Base-by-base conservation (phyloP, 1,140 invertebrate genomes). In the Trachymyrmex septentrionalis region DNA sequence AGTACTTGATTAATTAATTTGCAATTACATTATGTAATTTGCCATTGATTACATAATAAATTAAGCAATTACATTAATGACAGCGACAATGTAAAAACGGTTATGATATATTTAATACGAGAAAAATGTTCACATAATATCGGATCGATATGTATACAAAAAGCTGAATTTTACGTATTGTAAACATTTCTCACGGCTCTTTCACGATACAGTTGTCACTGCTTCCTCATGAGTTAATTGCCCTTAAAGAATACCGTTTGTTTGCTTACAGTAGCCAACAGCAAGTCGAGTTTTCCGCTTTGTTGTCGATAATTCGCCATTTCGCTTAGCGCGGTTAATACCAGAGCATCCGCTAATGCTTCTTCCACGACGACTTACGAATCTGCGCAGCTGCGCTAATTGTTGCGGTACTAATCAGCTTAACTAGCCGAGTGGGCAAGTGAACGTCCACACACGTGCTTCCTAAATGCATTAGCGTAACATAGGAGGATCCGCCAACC, bases 331-430 rank as follows among this genome's bases (percentile, higher is more conserved):
- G n/a, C 38, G 57, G 80, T 82, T 82, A 72, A 73, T 59, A 50
- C 80, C 38, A 34, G 44, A 19, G 67, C 55, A 82, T 73, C 9
- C 67, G 55, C n/a, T 82, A 82, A 82, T 84, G 53, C 80, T 57
- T 34, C 69, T 84, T 84, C 69, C 69, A 24, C 69, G 69, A 73
- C 80, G 69, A 84, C 80, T 84, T 84, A 84, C 80, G 69, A 84
- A 84, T 84, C 55, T 73, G 55, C 80, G 69, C 55, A 84, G 69
- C 80, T 84, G 80, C 69, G 55, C 80, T 84, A 84, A 84, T 84
- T 84, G 80, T 73, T 84, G 80, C 80, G 55, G 55, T 48, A 73
- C 69, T 84, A 84, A 84, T 84, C 80, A 84, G 80, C 80, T 84
- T 84, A 84, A 75, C 69, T 84, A 84, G 80, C 59, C 69, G 80